Percentiles rank a stretch among this genome's conserved stretches.
Conservation (phyloP, 2,797 vertebrate species). For the Aulostomus chinensis region DNA sequence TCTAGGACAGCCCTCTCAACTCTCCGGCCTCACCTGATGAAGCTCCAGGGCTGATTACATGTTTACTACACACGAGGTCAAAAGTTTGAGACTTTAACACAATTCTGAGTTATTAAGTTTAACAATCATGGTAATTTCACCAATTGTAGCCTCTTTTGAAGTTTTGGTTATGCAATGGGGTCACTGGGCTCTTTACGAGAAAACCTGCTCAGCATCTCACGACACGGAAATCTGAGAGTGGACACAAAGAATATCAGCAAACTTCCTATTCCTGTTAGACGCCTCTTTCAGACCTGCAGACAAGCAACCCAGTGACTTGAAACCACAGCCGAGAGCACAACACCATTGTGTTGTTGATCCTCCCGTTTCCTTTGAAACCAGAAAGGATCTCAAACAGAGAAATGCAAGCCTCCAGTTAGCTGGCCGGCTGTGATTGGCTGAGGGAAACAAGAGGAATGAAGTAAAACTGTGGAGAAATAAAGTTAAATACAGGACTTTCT, state of each 20-base stretch:
- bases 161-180: no score
- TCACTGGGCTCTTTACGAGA: no score
- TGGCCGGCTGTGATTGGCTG: conserved; percentile 25
- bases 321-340: conserved; percentile 58
- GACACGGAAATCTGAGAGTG: conserved; percentile 2
- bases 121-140: no score
- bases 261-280: conserved; percentile 60
- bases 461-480: no score
- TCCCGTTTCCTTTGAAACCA: conserved; percentile 53
- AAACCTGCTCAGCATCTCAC: conserved; percentile 12
- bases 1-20: conserved; percentile 7
- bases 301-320: conserved; percentile 53
- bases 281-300: conserved; percentile 8
- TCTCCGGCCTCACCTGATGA: conserved; percentile 4
- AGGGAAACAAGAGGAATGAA: neutral
- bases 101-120: no score
- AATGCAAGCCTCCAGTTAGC: conserved; percentile 14
- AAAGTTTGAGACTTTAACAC: no score
- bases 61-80: no score
- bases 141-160: no score
- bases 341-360: conserved; percentile 58
- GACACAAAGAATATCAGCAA: conserved; percentile 65
- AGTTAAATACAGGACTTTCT: no score
- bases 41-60: neutral
- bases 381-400: conserved; percentile 27